These are phyloP conservation scores for Temnothorax nylanderi DNA, from an alignment of 1,140 invertebrate genomes.

Conservation along the genomic window DNA sequence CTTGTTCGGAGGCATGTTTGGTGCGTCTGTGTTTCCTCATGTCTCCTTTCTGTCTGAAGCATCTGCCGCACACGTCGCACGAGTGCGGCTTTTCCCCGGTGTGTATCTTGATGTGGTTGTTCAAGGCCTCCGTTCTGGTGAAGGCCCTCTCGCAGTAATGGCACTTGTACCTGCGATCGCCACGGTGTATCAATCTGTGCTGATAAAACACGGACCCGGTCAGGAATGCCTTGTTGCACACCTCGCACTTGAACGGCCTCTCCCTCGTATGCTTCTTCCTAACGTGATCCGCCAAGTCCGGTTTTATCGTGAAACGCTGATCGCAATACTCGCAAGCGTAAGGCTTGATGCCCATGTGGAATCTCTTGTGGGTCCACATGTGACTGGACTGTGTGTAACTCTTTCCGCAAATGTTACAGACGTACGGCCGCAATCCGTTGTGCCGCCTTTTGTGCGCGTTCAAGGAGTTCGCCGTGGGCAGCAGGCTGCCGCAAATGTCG, in stretches of 20 bases:
- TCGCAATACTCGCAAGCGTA: slow-evolving; percentile 88
- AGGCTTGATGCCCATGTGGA: slow-evolving; percentile 88
- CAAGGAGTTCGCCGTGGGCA: slow-evolving; percentile 81
- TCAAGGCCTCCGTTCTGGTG: slow-evolving; percentile 87
- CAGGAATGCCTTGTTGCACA: slow-evolving; percentile 91
- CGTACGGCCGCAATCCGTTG: slow-evolving; percentile 85
- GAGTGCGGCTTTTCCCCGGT: slow-evolving; percentile 90
- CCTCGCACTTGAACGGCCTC: slow-evolving; percentile 89
- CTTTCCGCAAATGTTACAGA: slow-evolving; percentile 87
- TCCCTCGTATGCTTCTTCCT: slow-evolving; percentile 89
- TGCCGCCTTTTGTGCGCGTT: slow-evolving; percentile 83
- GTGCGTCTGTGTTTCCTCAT: slow-evolving; percentile 87
- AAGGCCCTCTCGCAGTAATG: slow-evolving; percentile 87
- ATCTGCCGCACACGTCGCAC: slow-evolving; percentile 89
- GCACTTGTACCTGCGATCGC: slow-evolving; percentile 92
- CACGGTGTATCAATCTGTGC: slow-evolving; percentile 92
- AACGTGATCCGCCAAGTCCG: slow-evolving; percentile 89
- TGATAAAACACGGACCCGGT: slow-evolving; percentile 91
- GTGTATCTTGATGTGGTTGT: slow-evolving; percentile 89
- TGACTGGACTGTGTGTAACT: slow-evolving; percentile 88
- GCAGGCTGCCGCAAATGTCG: slow-evolving; percentile 71
- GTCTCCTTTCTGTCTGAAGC: slow-evolving; percentile 88
- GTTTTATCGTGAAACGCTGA: slow-evolving; percentile 88
- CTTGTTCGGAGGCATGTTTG: slow-evolving; percentile 81
- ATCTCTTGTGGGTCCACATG: slow-evolving; percentile 88